These are phyloP conservation scores for Chionoecetes opilio DNA, from an alignment of 1,140 invertebrate genomes.

Conservation along the genomic window DNA sequence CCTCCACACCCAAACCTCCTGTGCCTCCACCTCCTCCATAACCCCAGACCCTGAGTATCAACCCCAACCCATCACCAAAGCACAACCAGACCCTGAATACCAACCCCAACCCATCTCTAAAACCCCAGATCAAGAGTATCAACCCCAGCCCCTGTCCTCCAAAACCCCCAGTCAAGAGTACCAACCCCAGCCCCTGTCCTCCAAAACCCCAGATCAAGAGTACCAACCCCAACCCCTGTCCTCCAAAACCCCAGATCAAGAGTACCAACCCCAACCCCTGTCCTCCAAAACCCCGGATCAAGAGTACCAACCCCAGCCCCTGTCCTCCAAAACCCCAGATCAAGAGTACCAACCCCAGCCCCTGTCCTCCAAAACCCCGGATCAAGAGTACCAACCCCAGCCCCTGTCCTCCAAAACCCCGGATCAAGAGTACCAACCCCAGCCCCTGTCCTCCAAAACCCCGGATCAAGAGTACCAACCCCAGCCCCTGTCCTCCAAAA, in stretches of 20 bases:
- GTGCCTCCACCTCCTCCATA: neutral
- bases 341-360: slow-evolving; percentile 56
- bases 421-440: slow-evolving; percentile 35
- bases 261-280: slow-evolving; percentile 46
- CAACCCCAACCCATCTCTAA: slow-evolving; percentile 43
- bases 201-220: neutral
- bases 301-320: slow-evolving; percentile 31
- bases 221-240: slow-evolving; percentile 58
- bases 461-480: slow-evolving; percentile 46
- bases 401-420: neutral
- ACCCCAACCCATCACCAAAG: slow-evolving; percentile 56
- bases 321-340: neutral
- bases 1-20: neutral
- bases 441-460: neutral
- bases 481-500: slow-evolving; percentile 15
- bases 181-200: slow-evolving; percentile 8
- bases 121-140: neutral
- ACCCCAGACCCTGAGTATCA: slow-evolving; percentile 34
- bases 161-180: slow-evolving; percentile 19
- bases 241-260: neutral
- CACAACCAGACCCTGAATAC: slow-evolving; percentile 38
- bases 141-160: slow-evolving; percentile 31
- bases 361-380: neutral
- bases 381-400: slow-evolving; percentile 38
- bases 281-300: neutral